A percentile compares a stretch with the other conserved stretches of the same genome.
Evolutionary conservation across 2,113 vertebrate genomes (phyloP).

Genomic region (Hemichromis elongatus): DNA sequence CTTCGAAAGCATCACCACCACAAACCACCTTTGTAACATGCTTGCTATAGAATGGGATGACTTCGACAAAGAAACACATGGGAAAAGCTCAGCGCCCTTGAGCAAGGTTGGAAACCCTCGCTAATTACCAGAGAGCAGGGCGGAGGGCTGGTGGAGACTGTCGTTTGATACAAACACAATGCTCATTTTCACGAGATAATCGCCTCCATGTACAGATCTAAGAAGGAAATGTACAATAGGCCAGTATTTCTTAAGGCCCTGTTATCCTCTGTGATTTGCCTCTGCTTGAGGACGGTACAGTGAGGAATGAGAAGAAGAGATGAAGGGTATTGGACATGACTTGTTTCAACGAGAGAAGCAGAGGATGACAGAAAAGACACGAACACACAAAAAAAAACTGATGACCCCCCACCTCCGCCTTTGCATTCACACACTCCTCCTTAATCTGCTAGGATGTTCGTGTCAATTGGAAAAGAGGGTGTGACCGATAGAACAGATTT

Average conservation of each 20-base stretch:
- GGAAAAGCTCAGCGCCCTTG: conserved; percentile 41
- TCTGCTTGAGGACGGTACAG: not conserved
- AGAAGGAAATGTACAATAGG: conserved; percentile 15
- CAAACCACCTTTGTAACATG: not conserved
- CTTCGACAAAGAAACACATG: conserved; percentile 16
- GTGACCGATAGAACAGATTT: conserved; percentile 67
- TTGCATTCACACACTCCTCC: not conserved
- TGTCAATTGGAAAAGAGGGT: conserved; percentile 62
- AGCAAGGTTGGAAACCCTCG: conserved; percentile 38
- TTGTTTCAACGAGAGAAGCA: conserved; percentile 47
- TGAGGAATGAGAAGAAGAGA: conserved; percentile 27
- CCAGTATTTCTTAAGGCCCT: not conserved
- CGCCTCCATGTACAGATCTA: conserved; percentile 26
- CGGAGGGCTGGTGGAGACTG: not conserved
- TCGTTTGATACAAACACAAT: conserved; percentile 40
- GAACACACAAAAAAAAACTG: conserved; percentile 5
- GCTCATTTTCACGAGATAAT: conserved; percentile 34
- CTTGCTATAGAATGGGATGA: not conserved
- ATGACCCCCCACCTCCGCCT: not conserved
- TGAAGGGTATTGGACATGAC: conserved; percentile 44
- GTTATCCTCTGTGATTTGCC: conserved; percentile 39
- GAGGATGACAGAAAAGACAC: conserved; percentile 21
- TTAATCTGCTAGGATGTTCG: conserved; percentile 61
- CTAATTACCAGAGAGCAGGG: conserved; percentile 39
- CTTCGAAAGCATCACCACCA: not conserved